Base-by-base conservation (phyloP, 2,888 invertebrate genomes). In the Meta bourneti region DNA sequence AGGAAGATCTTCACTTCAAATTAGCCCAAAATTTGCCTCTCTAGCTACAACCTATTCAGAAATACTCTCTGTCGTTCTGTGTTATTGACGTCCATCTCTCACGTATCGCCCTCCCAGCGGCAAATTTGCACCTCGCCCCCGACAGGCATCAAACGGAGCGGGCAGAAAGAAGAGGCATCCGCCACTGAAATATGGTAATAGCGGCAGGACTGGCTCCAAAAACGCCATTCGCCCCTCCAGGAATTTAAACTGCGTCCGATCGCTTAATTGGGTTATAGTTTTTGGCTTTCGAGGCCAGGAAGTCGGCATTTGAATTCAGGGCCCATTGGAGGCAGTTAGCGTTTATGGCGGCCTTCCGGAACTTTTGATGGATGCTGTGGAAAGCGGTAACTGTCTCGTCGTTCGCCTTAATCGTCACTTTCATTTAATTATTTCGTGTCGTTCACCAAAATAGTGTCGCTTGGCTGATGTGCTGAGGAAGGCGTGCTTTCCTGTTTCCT, bases 161-260 rank as follows among this genome's bases (percentile, higher is more conserved):
- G n/a, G n/a, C n/a, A 74, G 74, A 74, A 88, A 71, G 74, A 72
- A n/a, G n/a, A n/a, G 34, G 4, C 54, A n/a, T 34, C 49, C n/a
- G 61, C 74, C n/a, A 74, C 82, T 82, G 89, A 89, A 89, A 89
- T 89, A 89, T 89, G 89, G 82, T 89, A 89, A 82, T 89, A 82
- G 71, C 51, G 52, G 69, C 75, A 74, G 52, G 82, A 89, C 70
- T 77, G 71, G 75, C 77, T 71, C 49, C 70, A 48, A 69, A 85
- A 49, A 80, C 54, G 51, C 81, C 70, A 89, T 82, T 81, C 75
- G 51, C 49, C 8, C 19, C n/a, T 13, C 70, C 85, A 81, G 52
- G 52, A 79, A 85, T 90, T 90, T 90, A 90, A 90, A 81, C 80
- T 74, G 86, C 85, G 75, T 90, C 86, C 86, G 90, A 90, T 90